Conservation (phyloP, 2,797 vertebrate species). For the Tenualosa ilisha region DNA sequence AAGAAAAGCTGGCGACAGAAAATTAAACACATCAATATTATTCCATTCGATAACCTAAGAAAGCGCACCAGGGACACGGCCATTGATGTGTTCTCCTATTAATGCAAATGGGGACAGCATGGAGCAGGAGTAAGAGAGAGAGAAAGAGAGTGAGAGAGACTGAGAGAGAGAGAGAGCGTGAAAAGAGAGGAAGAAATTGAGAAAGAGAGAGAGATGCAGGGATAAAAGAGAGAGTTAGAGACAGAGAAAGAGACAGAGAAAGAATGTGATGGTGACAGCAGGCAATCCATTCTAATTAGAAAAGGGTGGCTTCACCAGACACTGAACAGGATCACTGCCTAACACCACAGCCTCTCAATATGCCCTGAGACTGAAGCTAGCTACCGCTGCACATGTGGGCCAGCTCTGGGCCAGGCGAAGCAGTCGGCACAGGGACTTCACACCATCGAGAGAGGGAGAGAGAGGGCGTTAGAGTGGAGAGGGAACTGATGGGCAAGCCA, state of each 20-base stretch:
- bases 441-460: neutral
- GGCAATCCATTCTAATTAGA: conserved; percentile 24
- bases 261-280: neutral
- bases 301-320: conserved; percentile 12
- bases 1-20: conserved; percentile 19
- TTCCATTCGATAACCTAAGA: conserved; percentile 14
- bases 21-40: conserved; percentile 25
- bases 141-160: too few species aligned
- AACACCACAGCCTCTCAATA: neutral
- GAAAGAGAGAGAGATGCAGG: neutral
- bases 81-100: neutral
- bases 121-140: neutral
- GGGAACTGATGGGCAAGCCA: neutral
- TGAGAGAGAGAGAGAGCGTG: neutral
- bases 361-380: neutral
- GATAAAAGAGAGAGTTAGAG: neutral
- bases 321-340: conserved; percentile 7
- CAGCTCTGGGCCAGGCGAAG: neutral
- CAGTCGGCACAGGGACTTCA: neutral
- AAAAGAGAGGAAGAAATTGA: neutral
- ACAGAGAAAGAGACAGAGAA: neutral
- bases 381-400: neutral
- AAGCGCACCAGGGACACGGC: neutral
- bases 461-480: neutral
- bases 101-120: neutral